These are phyloP conservation scores for Cynocephalus volans DNA, from an alignment of 2,113 vertebrate species.

Conservation along the genomic window DNA sequence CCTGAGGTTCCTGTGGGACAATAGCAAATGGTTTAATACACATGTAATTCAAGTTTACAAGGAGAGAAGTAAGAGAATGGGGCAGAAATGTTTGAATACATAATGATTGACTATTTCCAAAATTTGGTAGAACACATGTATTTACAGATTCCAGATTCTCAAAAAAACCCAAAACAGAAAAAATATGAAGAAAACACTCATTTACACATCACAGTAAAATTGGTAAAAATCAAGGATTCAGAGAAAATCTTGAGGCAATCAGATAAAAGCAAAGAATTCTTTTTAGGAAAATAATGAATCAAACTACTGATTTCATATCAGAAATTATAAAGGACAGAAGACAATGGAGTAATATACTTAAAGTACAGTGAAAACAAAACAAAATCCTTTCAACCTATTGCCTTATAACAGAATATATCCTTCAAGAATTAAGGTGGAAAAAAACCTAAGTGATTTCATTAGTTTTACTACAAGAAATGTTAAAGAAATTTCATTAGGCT, in stretches of 20 bases:
- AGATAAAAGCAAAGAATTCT: not conserved
- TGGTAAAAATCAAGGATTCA: not conserved
- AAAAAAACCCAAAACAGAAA: not conserved
- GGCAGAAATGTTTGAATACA: not conserved
- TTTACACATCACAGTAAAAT: not conserved
- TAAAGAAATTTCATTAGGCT: not conserved
- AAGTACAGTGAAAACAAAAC: not conserved
- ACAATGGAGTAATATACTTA: not conserved
- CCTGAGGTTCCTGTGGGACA: not conserved
- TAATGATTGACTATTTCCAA: not conserved
- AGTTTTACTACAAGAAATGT: not conserved
- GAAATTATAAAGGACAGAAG: not conserved
- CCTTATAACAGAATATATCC: not conserved
- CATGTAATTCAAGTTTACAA: not conserved
- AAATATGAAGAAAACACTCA: not conserved
- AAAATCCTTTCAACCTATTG: not conserved
- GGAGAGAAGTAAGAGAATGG: not conserved
- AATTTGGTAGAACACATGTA: not conserved
- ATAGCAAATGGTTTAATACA: not conserved
- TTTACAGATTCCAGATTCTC: constrained; percentile 20
- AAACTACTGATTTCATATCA: not conserved
- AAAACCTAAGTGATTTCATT: not conserved
- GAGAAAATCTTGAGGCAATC: not conserved
- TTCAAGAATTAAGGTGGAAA: not conserved
- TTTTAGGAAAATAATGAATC: not conserved